phyloP scores from a whole-genome alignment of 2,888 invertebrate species.

The Thymelicus acteon region DNA sequence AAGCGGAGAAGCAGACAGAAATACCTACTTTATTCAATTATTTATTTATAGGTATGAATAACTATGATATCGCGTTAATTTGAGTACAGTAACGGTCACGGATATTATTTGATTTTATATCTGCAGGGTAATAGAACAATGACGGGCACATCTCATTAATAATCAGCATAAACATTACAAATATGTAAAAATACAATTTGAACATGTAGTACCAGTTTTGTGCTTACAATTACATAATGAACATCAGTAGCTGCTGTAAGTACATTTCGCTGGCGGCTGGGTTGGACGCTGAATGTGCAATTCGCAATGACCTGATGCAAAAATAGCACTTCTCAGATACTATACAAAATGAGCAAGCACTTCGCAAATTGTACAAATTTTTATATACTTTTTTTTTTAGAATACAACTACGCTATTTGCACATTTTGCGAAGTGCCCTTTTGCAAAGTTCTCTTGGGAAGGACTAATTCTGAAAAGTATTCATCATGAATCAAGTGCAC shows the following conservation, averaged over 20 bases:
- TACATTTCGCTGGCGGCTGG: background rate
- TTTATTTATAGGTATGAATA: background rate
- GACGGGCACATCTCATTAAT: background rate
- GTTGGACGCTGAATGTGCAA: no score
- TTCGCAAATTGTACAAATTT: no score
- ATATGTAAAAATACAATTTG: background rate
- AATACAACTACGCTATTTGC: no score
- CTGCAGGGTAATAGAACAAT: background rate
- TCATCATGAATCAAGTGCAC: no score
- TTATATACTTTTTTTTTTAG: no score
- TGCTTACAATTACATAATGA: slow-evolving; percentile 8
- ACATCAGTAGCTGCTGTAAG: slow-evolving; percentile 15
- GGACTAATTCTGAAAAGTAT: no score
- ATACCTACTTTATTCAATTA: background rate
- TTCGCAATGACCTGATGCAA: no score
- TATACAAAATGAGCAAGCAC: no score
- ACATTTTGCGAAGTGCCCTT: no score
- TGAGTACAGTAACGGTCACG: background rate
- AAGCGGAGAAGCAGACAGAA: no score
- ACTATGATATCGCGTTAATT: slow-evolving; percentile 1
- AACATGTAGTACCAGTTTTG: background rate
- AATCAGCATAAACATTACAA: background rate
- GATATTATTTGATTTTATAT: background rate
- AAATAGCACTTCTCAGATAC: no score
- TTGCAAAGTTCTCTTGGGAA: no score